Percentiles rank a stretch among this genome's conserved stretches.
These are phyloP conservation scores for Xiphydria camelus DNA, from an alignment of 2,888 invertebrate species.

Conservation along the genomic window DNA sequence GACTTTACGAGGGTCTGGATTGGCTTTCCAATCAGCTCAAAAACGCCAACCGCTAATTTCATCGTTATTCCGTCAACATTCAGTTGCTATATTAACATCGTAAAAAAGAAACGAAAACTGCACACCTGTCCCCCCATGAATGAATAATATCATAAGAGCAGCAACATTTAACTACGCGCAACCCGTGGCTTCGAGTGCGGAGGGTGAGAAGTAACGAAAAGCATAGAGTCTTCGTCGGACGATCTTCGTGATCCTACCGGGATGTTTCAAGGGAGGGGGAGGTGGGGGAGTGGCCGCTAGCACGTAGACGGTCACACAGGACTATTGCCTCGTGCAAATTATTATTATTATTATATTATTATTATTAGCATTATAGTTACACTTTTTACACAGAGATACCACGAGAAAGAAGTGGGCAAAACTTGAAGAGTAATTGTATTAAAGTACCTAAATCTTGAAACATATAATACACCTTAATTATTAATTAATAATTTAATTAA, in stretches of 20 bases:
- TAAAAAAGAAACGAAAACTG: slow-evolving; percentile 41
- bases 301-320: slow-evolving; percentile 38
- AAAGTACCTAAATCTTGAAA: slow-evolving; percentile 49
- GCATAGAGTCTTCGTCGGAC: no score
- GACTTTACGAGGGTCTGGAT: slow-evolving; percentile 98
- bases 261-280: slow-evolving; percentile 12
- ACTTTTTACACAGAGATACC: slow-evolving; percentile 54
- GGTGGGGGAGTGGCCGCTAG: slow-evolving; percentile 22
- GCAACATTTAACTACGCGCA: slow-evolving; percentile 6
- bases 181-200: neutral
- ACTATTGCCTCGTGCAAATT: slow-evolving; percentile 53
- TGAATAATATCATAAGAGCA: slow-evolving; percentile 22
- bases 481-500: slow-evolving; percentile 32
- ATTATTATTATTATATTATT: slow-evolving; percentile 44
- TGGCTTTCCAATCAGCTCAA: slow-evolving; percentile 99
- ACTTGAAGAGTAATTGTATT: slow-evolving; percentile 49
- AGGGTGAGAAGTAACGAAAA: no score
- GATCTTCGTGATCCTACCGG: no score
- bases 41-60: slow-evolving; percentile 90
- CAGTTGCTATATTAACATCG: slow-evolving; percentile 25
- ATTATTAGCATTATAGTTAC: slow-evolving; percentile 53
- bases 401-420: no score
- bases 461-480: slow-evolving; percentile 38
- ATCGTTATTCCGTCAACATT: slow-evolving; percentile 37
- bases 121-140: slow-evolving; percentile 42